Evolutionary conservation across 2,888 invertebrate genomes (phyloP).

Genomic region (Apodemia mormo): DNA sequence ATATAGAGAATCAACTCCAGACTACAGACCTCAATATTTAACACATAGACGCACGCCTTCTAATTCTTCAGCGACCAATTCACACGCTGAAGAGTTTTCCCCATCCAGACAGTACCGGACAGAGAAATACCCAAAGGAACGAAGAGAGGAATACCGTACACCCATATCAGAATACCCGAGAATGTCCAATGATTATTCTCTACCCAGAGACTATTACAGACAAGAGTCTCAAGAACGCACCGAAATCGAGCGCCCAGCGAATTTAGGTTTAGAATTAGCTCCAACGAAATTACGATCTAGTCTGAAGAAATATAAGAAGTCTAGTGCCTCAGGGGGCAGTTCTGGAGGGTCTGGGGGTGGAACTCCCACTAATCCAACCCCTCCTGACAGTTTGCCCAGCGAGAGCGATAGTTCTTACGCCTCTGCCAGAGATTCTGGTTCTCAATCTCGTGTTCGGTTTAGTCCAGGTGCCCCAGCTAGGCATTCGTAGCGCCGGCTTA

Average conservation of each 20-base stretch:
- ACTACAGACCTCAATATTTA: constrained; percentile 64
- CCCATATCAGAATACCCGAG: constrained; percentile 65
- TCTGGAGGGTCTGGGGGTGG: constrained; percentile 83
- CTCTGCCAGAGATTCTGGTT: constrained; percentile 90
- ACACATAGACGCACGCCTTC: constrained; percentile 90
- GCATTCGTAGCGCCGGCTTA: constrained; percentile 76
- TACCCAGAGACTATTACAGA: constrained; percentile 65
- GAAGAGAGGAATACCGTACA: constrained; percentile 53
- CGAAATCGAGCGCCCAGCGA: constrained; percentile 70
- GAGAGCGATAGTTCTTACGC: constrained; percentile 93
- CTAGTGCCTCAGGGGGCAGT: constrained; percentile 65
- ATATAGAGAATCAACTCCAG: constrained; percentile 62
- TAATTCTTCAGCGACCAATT: constrained; percentile 84
- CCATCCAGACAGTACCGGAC: constrained; percentile 60
- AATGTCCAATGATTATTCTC: constrained; percentile 61
- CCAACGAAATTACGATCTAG: constrained; percentile 89
- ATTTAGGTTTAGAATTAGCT: constrained; percentile 84
- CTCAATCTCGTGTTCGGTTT: constrained; percentile 88
- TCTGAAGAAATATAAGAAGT: constrained; percentile 87
- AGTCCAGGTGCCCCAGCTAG: constrained; percentile 87
- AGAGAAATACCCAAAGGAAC: constrained; percentile 51
- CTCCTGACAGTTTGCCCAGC: constrained; percentile 91
- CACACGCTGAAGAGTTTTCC: constrained; percentile 76
- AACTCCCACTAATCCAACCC: constrained; percentile 92
- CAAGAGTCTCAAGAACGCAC: constrained; percentile 51